Conservation (phyloP, 2,797 vertebrate genomes). For the Rallus crepitans region DNA sequence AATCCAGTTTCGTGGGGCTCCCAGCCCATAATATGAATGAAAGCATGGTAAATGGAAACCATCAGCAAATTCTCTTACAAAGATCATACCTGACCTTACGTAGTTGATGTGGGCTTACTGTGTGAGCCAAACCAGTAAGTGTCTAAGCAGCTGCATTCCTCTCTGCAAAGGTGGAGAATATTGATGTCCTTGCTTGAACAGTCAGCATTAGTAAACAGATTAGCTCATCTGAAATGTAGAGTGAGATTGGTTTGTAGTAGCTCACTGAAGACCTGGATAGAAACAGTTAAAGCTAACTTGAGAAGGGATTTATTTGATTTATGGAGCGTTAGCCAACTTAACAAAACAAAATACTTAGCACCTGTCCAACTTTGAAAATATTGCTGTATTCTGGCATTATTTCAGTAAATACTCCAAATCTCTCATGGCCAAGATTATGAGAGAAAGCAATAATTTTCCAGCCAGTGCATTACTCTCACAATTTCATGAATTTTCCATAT, state of each 20-base stretch:
- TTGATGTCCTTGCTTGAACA: background rate
- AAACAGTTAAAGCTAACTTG: background rate
- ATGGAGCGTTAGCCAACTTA: background rate
- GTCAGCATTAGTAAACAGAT: background rate
- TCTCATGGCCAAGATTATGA: background rate
- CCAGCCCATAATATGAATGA: background rate
- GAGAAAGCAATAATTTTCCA: constrained; percentile 25
- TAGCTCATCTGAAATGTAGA: background rate
- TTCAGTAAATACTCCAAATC: background rate
- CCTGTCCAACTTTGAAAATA: constrained; percentile 20
- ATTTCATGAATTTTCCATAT: constrained; percentile 42
- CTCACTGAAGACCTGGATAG: background rate
- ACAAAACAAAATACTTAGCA: constrained; percentile 22
- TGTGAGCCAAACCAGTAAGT: background rate
- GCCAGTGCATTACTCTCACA: background rate
- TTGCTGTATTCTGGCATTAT: background rate
- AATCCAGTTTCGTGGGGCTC: background rate
- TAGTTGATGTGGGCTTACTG: background rate
- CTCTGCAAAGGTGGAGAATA: background rate
- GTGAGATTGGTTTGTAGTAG: background rate
- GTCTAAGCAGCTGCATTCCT: background rate
- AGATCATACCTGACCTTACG: background rate
- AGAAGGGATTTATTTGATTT: background rate
- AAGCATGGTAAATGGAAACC: background rate
- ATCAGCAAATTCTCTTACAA: background rate